Conservation (phyloP, 2,797 vertebrate genomes). For the Columba guinea region DNA sequence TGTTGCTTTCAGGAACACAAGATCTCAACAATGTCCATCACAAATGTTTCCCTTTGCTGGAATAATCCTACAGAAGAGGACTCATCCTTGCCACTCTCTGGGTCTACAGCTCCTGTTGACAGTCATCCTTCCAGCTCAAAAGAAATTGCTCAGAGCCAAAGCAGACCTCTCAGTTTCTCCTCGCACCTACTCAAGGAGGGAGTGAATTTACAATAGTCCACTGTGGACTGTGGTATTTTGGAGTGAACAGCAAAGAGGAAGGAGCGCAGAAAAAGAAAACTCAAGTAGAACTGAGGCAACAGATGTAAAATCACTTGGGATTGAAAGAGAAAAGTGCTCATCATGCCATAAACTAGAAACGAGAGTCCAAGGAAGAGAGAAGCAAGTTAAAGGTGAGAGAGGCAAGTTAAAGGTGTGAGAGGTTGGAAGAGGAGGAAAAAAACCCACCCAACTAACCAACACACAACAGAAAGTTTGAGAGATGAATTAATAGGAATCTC, state of each 20-base stretch:
- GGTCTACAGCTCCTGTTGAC: not conserved
- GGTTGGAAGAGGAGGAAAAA: not conserved
- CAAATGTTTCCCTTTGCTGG: not conserved
- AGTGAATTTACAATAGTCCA: not conserved
- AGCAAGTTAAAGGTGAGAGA: not conserved
- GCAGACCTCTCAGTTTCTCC: not conserved
- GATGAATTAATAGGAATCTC: not conserved
- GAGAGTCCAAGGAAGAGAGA: not conserved
- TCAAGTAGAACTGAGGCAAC: not conserved
- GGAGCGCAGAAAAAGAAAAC: not conserved
- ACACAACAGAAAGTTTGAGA: not conserved
- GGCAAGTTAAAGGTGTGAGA: not conserved
- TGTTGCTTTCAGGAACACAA: not conserved
- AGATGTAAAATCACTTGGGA: not conserved
- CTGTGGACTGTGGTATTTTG: not conserved
- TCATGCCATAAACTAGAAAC: not conserved
- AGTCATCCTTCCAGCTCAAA: not conserved
- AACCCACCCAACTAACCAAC: too few relatives aligned
- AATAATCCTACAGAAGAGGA: not conserved
- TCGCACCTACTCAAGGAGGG: not conserved
- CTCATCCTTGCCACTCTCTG: not conserved
- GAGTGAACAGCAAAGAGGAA: not conserved
- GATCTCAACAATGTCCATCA: not conserved
- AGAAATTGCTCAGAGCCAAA: not conserved
- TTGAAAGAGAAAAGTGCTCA: not conserved